Conservation (phyloP, 2,888 invertebrate genomes). For the Zelleria hepariella region DNA sequence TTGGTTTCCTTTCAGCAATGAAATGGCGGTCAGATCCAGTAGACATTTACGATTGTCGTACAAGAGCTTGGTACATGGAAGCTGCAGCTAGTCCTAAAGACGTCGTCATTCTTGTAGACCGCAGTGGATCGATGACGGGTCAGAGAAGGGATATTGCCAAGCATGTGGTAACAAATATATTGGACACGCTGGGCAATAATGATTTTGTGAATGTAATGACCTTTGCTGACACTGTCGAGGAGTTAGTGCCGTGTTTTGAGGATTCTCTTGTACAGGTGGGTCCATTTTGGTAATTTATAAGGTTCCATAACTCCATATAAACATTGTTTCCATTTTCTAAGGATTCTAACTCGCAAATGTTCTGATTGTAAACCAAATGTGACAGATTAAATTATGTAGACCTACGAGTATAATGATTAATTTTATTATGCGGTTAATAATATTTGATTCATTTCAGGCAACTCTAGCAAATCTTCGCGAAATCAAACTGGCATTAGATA, state of each 20-base stretch:
- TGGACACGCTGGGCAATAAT: conserved; percentile 97
- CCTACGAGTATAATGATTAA: too few species aligned
- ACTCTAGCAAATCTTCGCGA: conserved; percentile 88
- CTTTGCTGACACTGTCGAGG: conserved; percentile 86
- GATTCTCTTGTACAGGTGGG: conserved; percentile 89
- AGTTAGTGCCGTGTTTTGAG: conserved; percentile 90
- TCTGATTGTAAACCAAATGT: too few species aligned
- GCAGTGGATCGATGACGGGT: conserved; percentile 94
- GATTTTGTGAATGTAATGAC: conserved; percentile 98
- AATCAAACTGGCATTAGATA: conserved; percentile 84
- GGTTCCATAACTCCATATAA: too few species aligned
- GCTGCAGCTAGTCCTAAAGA: conserved; percentile 99
- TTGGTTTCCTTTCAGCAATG: conserved; percentile 77
- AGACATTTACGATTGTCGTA: conserved; percentile 96
- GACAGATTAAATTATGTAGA: too few species aligned
- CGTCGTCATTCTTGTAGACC: conserved; percentile 86
- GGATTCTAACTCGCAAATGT: too few species aligned
- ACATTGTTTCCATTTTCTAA: too few species aligned
- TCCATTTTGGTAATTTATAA: too few species aligned
- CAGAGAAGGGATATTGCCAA: conserved; percentile 90
- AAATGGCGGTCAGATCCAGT: conserved; percentile 85
- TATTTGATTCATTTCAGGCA: conserved; percentile 70
- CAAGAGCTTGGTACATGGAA: conserved; percentile 97
- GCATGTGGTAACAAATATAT: conserved; percentile 87
- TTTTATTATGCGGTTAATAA: not conserved